These are phyloP conservation scores for Hippotragus niger DNA, from an alignment of 2,113 vertebrate species.

Conservation along the genomic window DNA sequence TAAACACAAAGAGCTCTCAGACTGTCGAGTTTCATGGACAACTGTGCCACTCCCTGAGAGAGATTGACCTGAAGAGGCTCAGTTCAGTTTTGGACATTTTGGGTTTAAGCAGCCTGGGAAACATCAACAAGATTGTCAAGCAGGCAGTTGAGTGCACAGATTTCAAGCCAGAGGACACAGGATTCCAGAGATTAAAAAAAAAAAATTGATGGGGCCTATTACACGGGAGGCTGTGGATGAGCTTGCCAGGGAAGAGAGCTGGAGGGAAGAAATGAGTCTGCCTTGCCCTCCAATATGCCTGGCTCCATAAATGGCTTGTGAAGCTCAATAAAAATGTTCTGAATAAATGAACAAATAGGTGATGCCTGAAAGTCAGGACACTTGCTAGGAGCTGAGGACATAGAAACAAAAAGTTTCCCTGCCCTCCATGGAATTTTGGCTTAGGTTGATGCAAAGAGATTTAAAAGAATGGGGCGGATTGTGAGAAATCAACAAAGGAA, in stretches of 20 bases:
- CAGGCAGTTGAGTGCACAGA: background rate
- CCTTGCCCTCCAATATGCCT: background rate
- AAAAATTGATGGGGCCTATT: background rate
- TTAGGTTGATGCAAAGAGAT: background rate
- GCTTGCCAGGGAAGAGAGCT: background rate
- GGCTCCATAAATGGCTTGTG: background rate
- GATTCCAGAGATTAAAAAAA: background rate
- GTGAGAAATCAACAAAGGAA: background rate
- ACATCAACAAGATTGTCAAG: background rate
- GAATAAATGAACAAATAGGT: background rate
- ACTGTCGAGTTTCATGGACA: fast-evolving
- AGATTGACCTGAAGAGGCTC: background rate
- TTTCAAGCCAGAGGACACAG: background rate
- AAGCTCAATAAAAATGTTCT: background rate
- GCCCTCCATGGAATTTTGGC: background rate
- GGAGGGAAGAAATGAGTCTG: background rate
- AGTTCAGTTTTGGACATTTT: background rate
- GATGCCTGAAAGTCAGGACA: background rate
- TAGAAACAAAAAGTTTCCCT: background rate
- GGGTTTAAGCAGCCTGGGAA: background rate
- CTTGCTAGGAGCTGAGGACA: background rate
- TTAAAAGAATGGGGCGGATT: background rate
- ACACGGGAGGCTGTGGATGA: background rate
- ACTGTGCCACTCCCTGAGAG: background rate
- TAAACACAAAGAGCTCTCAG: background rate